Evolutionary conservation across 2,113 vertebrate species (phyloP), one percentile per base, ranked within the genome.

Genomic region (Neoarius graeffei): DNA sequence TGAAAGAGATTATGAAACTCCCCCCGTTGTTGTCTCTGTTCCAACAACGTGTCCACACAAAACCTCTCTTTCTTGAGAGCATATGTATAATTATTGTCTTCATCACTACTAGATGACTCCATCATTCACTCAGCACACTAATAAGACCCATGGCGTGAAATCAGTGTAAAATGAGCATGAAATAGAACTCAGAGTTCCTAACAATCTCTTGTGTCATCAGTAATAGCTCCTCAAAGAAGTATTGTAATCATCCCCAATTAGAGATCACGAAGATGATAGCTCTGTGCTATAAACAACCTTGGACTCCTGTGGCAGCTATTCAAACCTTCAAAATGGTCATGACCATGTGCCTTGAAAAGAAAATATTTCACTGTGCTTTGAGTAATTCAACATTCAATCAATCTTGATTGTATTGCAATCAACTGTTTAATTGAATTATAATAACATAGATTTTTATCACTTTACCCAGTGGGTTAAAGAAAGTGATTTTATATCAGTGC

Each of bases 281-380:
- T 73, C 27, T 82, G 52, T 71, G 52, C 86, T 59, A 59, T 42
- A 87, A 82, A 86, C 64, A 86, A 86, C 60, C 13, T n/a, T n/a
- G 42, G 23, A 86, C 23, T 9, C 60, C 76, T 62, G 27, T 0
- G 30, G 35, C 54, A 76, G 35, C 56, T 85, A 60, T 76, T 85
- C 84, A 76, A 17, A 17, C 20, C 56, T 76, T 85, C 69, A 85
- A 42, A 76, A 42, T 85, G 57, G 62, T 59, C 69, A 76, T 5
- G 7, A n/a, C 7, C 71, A 50, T 42, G 19, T 82, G 76, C 50
- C 76, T 79, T 17, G 11, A 79, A 79, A 79, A 79, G 76, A 52
- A 79, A 54, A 79, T 56, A 56, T 19, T 79, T 79, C 76, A 56
- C 76, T 79, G 52, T 56, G 80, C n/a, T 82, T 81, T 60, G 15